Evolutionary conservation across 2,888 invertebrate genomes (phyloP).

Genomic region (Harpalus rufipes): DNA sequence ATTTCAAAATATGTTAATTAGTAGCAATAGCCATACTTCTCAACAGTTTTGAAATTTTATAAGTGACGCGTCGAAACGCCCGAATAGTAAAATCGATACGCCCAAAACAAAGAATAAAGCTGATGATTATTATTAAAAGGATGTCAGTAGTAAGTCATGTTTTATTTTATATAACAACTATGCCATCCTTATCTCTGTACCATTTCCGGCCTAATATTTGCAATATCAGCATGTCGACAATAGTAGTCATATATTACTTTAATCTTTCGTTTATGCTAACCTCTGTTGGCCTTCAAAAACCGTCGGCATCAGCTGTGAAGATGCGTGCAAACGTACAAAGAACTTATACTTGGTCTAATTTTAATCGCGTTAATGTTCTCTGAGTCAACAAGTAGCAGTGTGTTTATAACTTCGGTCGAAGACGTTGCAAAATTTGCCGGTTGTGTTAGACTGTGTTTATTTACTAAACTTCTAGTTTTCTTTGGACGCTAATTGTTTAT

Average conservation of each 20-base stretch:
- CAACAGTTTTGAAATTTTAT: too few relatives aligned
- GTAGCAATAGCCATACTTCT: too few relatives aligned
- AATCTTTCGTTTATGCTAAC: slow-evolving; percentile 3
- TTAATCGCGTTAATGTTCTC: slow-evolving; percentile 17
- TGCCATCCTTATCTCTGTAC: neutral
- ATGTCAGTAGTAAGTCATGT: too few relatives aligned
- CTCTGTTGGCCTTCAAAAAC: neutral
- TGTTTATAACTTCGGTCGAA: slow-evolving; percentile 56
- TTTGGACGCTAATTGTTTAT: neutral
- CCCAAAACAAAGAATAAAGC: too few relatives aligned
- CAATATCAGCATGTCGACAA: neutral
- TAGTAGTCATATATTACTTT: neutral
- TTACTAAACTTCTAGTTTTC: neutral
- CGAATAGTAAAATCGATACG: too few relatives aligned
- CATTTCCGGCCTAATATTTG: neutral
- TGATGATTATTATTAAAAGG: too few relatives aligned
- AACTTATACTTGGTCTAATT: slow-evolving; percentile 25
- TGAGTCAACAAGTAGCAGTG: slow-evolving; percentile 64
- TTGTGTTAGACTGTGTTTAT: neutral
- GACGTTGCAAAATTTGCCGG: neutral
- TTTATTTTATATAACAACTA: slow-evolving; percentile 8
- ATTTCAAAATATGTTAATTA: too few relatives aligned
- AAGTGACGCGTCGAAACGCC: too few relatives aligned
- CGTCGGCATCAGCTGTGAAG: slow-evolving; percentile 21
- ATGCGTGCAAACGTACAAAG: slow-evolving; percentile 29